Evolutionary conservation across 2,797 vertebrate genomes (phyloP), one percentile per base, ranked within the genome.

Genomic region (Pangasius krempfi): DNA sequence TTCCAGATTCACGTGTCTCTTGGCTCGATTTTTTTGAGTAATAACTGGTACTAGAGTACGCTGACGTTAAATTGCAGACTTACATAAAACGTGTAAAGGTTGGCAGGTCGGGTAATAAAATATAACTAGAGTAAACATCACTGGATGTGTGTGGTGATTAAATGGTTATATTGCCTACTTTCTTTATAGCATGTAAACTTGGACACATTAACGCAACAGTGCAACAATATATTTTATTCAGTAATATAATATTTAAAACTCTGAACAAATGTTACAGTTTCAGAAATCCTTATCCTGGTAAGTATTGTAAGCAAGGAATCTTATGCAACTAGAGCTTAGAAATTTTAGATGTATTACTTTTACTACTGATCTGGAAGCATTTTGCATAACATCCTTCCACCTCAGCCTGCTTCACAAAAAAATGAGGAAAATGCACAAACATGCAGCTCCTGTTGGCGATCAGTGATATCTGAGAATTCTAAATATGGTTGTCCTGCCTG

Each of bases 401-500:
- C 62, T 62, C 56, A 30, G 40, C 30, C 44, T 27, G 33, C 22
- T 81, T 82, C 58, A 44, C 1, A 58, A 25, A 1, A 25, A 1
- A 44, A 62, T 2, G 7, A 30, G 3, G 37, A 60, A 47, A 58
- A 80, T 0, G 75, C 50, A 44, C 25, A 66, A 83, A 6, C 52
- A 70, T 20, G 40, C 1, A 27, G 75, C 10, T 70, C 62, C 83
- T 62, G 80, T n/a, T 82, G 58, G 37, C 37, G 25, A 22, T 62
- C 44, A 30, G 27, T 66, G 72, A 81, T 27, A 27, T 72, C 62
- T 81, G 54, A 86, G n/a, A 66, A 33, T 86, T 81, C 84, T 73
- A 81, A 86, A 86, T 56, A 73, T 86, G 84, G 87, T 16, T 5
- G 62, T 76, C 33, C 60, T 75, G 87, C n/a, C 52, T 75, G 79